Base-by-base conservation (phyloP, 2,888 invertebrate genomes). In the Mesorhabditis sp. region DNA sequence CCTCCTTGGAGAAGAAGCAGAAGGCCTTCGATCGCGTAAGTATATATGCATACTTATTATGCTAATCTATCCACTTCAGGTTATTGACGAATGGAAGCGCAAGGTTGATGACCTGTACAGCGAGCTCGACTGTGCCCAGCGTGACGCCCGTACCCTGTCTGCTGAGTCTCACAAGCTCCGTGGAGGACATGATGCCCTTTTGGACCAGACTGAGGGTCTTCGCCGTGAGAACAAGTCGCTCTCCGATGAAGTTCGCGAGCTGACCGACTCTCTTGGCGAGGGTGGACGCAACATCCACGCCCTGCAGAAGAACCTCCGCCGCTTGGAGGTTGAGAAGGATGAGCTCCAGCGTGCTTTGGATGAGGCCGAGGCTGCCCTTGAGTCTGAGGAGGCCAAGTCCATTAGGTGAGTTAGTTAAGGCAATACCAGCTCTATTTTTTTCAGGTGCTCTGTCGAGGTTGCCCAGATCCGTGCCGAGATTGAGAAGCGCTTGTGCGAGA, bases 401-500 rank as follows among this genome's bases (percentile, higher is more conserved):
- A 13, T 50, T n/a, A 10, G 58, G n/a, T 50, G 58, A 28, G 10
- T 50, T n/a, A n/a, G 58, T 50, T 50, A n/a, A 50, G n/a, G 58
- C n/a, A 13, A n/a, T n/a, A 13, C 58, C 7, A n/a, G 58, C n/a
- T 13, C 58, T 50, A 50, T 50, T 13, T 50, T 50, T 50, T 74
- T 76, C 63, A 68, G 76, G 6, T 79, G 76, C 74, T 74, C 74
- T 89, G 91, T 97, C 83, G 97, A 99, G 89, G 91, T 98, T 87
- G 94, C 94, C 85, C 94, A 95, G 89, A 95, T 98, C 86, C 92
- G 98, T 88, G 94, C 95, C 89, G 97, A 98, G 90, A 97, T 98
- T 88, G 98, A 98, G 90, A 92, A 96, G 87, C 92, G 97, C 87
- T 94, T 98, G 89, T 95, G 95, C 88, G 98, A 99, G 91, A 98